Conservation (phyloP, 2,113 vertebrate genomes). For the Psephotus haematonotus region DNA sequence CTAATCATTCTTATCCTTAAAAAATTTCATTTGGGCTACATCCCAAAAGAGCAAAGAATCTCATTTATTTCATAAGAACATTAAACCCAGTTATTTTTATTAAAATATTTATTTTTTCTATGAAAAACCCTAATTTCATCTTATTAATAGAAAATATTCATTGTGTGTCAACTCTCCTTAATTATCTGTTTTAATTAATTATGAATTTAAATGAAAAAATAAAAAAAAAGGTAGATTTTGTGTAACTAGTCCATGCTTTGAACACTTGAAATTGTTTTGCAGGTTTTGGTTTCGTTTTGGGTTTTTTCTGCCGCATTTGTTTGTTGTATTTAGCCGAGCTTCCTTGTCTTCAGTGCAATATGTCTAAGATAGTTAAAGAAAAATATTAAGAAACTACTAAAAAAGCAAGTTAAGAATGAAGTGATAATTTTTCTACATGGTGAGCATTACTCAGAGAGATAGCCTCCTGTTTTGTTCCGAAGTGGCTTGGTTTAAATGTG, state of each 20-base stretch:
- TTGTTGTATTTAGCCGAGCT: neutral
- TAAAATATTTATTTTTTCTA: neutral
- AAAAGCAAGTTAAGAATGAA: neutral
- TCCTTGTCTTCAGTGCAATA: neutral
- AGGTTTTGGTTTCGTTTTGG: neutral
- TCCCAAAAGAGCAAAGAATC: neutral
- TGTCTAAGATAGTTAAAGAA: neutral
- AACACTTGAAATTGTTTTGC: neutral
- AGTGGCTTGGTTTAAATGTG: neutral
- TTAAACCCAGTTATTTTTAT: neutral
- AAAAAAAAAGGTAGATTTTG: neutral
- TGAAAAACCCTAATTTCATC: neutral
- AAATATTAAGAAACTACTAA: neutral
- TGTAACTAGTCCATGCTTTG: neutral
- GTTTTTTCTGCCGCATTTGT: neutral
- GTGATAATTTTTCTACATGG: neutral
- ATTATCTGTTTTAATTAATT: neutral
- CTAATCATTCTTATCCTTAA: neutral
- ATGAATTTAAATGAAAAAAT: neutral
- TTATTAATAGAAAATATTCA: neutral
- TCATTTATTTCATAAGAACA: neutral
- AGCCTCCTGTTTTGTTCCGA: neutral
- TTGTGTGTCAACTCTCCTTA: neutral
- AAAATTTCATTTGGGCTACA: neutral
- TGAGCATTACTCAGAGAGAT: neutral